Conservation (phyloP, 2,113 vertebrate species). For the Pantherophis guttatus region DNA sequence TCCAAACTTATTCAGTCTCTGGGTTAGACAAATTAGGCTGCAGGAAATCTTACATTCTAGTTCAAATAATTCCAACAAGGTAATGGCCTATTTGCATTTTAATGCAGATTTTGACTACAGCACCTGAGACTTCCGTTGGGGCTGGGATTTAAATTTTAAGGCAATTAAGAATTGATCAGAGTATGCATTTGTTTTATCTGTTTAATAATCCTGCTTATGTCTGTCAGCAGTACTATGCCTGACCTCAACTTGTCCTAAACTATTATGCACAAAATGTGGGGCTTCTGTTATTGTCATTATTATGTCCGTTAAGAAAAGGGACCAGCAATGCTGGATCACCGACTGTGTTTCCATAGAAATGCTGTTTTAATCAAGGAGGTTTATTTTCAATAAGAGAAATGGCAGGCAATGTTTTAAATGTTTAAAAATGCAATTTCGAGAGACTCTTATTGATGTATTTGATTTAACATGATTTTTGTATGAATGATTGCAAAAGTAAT, state of each 20-base stretch:
- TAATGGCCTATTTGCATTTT: conserved; percentile 71
- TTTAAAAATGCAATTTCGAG: background rate
- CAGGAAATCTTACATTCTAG: conserved; percentile 47
- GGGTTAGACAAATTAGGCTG: conserved; percentile 33
- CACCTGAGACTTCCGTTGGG: conserved; percentile 63
- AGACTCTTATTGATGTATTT: background rate
- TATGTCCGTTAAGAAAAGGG: conserved; percentile 11
- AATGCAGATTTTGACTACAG: conserved; percentile 61
- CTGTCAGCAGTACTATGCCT: conserved; percentile 43
- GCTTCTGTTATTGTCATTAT: background rate
- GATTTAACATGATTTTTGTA: background rate
- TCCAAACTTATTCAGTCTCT: conserved; percentile 25
- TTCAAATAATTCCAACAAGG: conserved; percentile 65
- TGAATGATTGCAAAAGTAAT: too few species aligned
- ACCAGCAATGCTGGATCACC: conserved; percentile 8
- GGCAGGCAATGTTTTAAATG: background rate
- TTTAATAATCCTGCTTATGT: conserved; percentile 63
- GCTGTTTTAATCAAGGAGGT: conserved; percentile 24
- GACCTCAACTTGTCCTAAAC: conserved; percentile 35
- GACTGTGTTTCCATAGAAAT: conserved; percentile 37
- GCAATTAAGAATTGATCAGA: conserved; percentile 62
- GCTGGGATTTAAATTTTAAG: conserved; percentile 62
- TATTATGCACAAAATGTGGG: conserved; percentile 36
- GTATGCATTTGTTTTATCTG: conserved; percentile 59
- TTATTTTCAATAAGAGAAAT: conserved; percentile 2